A percentile compares a stretch with the other conserved stretches of the same genome.
Conservation (phyloP, 2,113 vertebrate genomes). For the Emydura subglobosa region DNA sequence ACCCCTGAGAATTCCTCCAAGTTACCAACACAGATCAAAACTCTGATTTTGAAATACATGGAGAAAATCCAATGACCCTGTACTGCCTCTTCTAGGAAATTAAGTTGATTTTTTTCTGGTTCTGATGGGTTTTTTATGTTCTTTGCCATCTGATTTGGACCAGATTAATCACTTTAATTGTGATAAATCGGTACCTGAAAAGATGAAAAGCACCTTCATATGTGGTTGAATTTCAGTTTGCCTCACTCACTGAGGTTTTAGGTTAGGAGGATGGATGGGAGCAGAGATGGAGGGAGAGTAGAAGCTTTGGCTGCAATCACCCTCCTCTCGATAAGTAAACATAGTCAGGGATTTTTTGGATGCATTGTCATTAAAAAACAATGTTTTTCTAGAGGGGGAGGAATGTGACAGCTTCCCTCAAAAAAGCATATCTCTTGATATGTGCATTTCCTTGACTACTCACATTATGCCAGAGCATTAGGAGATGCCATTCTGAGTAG, state of each 20-base stretch:
- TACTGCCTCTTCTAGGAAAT: neutral
- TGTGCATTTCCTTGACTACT: neutral
- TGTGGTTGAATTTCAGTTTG: neutral
- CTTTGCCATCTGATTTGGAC: neutral
- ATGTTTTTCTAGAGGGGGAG: neutral
- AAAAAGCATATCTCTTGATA: neutral
- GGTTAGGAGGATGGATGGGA: neutral
- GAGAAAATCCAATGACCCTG: neutral
- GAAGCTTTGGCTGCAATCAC: neutral
- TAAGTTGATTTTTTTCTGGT: neutral
- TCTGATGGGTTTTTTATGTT: fast-evolving
- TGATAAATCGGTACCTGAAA: neutral
- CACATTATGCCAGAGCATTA: neutral
- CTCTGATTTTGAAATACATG: neutral
- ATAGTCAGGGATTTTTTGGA: neutral
- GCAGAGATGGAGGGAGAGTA: neutral
- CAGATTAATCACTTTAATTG: neutral
- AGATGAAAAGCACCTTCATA: neutral
- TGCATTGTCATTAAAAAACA: neutral
- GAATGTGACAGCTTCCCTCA: neutral
- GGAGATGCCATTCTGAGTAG: neutral
- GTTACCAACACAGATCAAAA: neutral
- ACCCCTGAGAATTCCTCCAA: neutral
- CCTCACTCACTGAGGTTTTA: neutral
- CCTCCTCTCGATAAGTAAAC: neutral